Evolutionary conservation across 1,140 invertebrate genomes (phyloP), one percentile per base, ranked within the genome.

Genomic region (Aphelenchoides fujianensis): DNA sequence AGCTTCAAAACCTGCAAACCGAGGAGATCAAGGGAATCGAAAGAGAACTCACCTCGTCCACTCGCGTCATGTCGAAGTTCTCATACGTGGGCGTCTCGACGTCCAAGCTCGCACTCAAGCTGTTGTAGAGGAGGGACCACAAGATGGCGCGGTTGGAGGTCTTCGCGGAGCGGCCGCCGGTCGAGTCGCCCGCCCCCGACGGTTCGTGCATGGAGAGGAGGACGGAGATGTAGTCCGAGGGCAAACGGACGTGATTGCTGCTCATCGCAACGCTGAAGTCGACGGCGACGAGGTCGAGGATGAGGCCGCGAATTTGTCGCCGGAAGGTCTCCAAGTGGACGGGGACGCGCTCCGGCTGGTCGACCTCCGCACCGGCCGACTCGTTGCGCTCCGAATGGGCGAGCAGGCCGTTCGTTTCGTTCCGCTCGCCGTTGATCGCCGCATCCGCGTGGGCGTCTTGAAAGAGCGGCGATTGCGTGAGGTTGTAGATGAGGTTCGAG

Each of bases 251-350:
- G 32, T 66, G 63, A 37, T 30, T 30, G 12, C n/a, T 16, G 63
- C 31, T 66, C 63, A 66, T 66, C 1, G 63, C 63, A 16, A 66
- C 63, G 12, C 36, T n/a, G 63, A 66, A 66, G 7, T 66, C 63
- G 32, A 66, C 32, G 23, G 63, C 63, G 53, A 66, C 31, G 36
- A 66, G 53, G 23, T 66, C 27, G 32, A 66, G 32, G 32, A 66
- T 35, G 12, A 66, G 31, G n/a, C 63, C 63, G 16, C 63, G 55
- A 59, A 59, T 59, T 59, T 59, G 55, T 59, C 55, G 5, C 12
- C 19, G 5, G 55, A 59, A 59, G 28, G 55, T 59, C 7, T 5
- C 55, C 55, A 59, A 19, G 34, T 59, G 55, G 34, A 59, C 55
- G 19, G 55, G 19, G 5, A 59, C 55, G 7, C 55, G 5, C 5